Base-by-base conservation (phyloP, 2,113 vertebrate genomes). In the Mormyrus lacerda region DNA sequence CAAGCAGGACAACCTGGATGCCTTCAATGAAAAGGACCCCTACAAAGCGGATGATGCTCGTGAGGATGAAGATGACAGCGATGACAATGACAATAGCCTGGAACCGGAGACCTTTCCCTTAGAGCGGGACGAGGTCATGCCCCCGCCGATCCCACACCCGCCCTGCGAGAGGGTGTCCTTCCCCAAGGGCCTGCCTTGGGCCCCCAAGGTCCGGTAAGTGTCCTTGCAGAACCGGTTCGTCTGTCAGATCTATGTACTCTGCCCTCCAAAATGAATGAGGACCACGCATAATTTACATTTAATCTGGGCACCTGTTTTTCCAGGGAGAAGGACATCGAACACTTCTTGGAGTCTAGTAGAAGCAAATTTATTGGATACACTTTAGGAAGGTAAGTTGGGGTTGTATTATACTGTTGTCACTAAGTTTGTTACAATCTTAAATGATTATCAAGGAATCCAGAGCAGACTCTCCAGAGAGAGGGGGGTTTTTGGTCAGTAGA, bases 361-460 rank as follows among this genome's bases (percentile, higher is more conserved):
- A 99, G 98, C 96, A 99, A 99, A 94, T 99, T 99, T 93, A 99
- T 99, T 0, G 98, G 98, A 55, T 99, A 99, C 93, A 98, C 98
- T 0, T 96, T 99, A 35, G 98, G 98, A 93, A 98, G 95, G 98
- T 98, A 90, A 93, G 97, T 55, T 87, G 10, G 21, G 11, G 21
- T 84, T 45, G 35, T 83, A 15, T 82, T 45, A 47, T 48, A 2
- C 11, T 7, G 3, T 35, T 86, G n/a, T 86, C 13, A 50, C 10
- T 85, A 21, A 15, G 44, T 44, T 44, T 44, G 7, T 44, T 24
- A 24, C 9, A 11, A 85, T 27, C 44, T 48, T 47, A 48, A 85
- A 85, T 47, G 10, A 8, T 83, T 11, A 48, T 85, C 45, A 11
- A 48, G 42, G 82, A 85, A 44, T n/a, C 45, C 44, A 13, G 3